Evolutionary conservation across 2,113 vertebrate species (phyloP), one percentile per base, ranked within the genome.

Genomic region (Ceyx cyanopectus): DNA sequence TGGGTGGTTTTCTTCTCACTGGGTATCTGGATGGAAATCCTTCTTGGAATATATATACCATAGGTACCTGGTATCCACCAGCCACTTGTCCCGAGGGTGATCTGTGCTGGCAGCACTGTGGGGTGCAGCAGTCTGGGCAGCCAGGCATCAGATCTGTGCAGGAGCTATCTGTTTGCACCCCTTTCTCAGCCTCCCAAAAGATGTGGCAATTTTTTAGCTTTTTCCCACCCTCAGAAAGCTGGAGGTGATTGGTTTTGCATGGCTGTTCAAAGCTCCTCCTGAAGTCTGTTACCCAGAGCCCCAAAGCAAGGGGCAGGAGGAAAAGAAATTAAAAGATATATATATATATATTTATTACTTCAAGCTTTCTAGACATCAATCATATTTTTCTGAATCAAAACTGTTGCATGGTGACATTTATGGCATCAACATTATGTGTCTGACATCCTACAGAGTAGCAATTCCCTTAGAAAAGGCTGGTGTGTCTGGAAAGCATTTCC

Each of bases 301-400:
- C 48, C 3, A 5, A 37, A 84, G 30, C 88, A 77, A 58, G 69
- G 32, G 20, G 30, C 20, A 80, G 9, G n/a, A 34, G 27, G 54
- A 66, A 63, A 45, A 67, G 51, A 24, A 90, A 81, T 81, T 87
- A 83, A 80, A 69, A 60, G 14, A 40, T 29, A 40, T 30, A 54
- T 48, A 16, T n/a, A 79, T 93, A 40, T 29, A 40, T 30, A 54
- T 48, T 14, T n/a, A 79, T 93, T 94, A 85, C 43, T 81, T 37
- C 16, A 32, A 23, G 14, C 50, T 66, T 85, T 51, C 48, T 86
- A 83, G 45, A 54, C 46, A 90, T 78, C 34, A 58, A 3, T 81
- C 75, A 87, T 43, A 43, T 50, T 74, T 74, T 92, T 93, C 85
- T 94, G 65, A 93, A 92, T 90, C 72, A 94, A 95, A 97, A 95